A percentile compares a stretch with the other conserved stretches of the same genome.
Evolutionary conservation across 2,113 vertebrate genomes (phyloP).

Genomic region (Siniperca knerii): DNA sequence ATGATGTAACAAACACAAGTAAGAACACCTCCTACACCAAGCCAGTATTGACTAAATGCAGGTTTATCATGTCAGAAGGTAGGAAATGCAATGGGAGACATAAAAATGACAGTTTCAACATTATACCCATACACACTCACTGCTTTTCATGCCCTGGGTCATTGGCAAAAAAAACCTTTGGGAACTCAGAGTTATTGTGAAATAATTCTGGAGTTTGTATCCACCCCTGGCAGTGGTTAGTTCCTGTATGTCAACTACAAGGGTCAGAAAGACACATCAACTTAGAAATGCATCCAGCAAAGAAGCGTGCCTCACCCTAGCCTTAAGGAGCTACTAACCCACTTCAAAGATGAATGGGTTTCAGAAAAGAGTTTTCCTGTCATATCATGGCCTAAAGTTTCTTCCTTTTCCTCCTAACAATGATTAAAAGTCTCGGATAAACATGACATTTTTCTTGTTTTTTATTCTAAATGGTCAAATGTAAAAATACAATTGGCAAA

Average conservation of each 20-base stretch:
- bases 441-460: neutral
- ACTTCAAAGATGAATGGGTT: conserved; percentile 37
- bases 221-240: neutral
- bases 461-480: neutral
- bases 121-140: neutral
- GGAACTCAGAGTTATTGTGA: neutral
- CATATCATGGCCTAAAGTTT: neutral
- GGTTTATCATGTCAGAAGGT: neutral
- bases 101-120: neutral
- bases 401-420: neutral
- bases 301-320: neutral
- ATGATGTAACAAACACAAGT: neutral
- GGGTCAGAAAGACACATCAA: neutral
- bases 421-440: conserved; percentile 18
- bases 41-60: neutral
- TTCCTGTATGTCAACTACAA: conserved; percentile 1
- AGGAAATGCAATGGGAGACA: neutral
- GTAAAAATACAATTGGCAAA: conserved; percentile 6
- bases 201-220: conserved; percentile 8
- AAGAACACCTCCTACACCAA: neutral
- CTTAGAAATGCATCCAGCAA: conserved; percentile 2
- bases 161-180: conserved; percentile 6
- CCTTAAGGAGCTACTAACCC: conserved; percentile 6
- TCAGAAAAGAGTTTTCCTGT: conserved; percentile 8
- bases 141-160: conserved; percentile 1